Base-by-base conservation (phyloP, 2,113 vertebrate genomes). In the Otocyon megalotis region DNA sequence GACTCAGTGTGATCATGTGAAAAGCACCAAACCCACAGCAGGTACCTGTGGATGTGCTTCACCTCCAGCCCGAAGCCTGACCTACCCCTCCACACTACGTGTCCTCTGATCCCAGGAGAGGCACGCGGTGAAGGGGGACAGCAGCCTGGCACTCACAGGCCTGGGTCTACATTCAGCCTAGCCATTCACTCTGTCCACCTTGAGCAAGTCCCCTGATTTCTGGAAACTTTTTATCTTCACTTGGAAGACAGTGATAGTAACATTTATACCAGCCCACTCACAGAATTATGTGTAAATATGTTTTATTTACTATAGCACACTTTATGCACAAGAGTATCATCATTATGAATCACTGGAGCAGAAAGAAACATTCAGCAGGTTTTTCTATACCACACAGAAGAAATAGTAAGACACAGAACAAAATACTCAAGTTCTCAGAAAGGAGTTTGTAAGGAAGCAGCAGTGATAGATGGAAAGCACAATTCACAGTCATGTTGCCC, bases 351-450 rank as follows among this genome's bases (percentile, higher is more conserved):
- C 76, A 94, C 5, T 28, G 13, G 22, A 69, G 9, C 6, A 81
- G 88, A 81, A 91, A 89, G 17, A 92, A 90, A 77, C 19, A 32
- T 9, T 32, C 35, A 19, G 60, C 30, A 48, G 19, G 19, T 10
- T 96, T 93, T 92, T 54, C 72, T 43, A 82, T 13, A 76, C 17
- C 48, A 4, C 11, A 43, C 2, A 88, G 74, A 50, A 93, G 43
- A 67, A 62, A 84, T 3, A 82, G 54, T 56, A 79, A 87, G 58
- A 93, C 81, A 88, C 13, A 65, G 30, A 94, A 20, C 24, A 74
- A 81, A 88, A 87, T 62, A n/a, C 19, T 87, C 83, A 58, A 37
- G 11, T 12, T 85, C 22, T 90, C 32, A 90, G 82, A 93, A 48
- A 72, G 53, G 43, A 19, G 92, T 30, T 7, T 82, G 72, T 76